Evolutionary conservation across 2,888 invertebrate genomes (phyloP).

Genomic region (Heliconius ethilla): DNA sequence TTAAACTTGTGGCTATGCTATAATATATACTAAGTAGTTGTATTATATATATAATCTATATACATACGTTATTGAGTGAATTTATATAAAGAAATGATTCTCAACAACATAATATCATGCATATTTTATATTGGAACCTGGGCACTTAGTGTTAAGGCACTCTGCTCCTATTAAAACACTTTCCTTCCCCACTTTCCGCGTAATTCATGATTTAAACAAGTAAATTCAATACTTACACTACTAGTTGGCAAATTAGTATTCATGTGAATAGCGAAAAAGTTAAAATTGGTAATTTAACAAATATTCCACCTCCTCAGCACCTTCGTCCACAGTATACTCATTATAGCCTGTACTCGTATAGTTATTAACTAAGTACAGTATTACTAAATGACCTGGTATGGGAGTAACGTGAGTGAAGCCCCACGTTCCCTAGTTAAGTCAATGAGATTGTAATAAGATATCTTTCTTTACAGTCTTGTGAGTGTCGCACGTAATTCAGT

Average conservation of each 20-base stretch:
- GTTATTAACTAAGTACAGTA: slow-evolving; percentile 25
- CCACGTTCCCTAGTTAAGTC: slow-evolving; percentile 22
- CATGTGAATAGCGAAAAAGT: background rate
- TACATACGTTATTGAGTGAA: background rate
- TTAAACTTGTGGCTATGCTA: background rate
- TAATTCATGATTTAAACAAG: background rate
- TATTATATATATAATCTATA: background rate
- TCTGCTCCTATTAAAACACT: too few relatives aligned
- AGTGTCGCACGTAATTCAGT: slow-evolving; percentile 23
- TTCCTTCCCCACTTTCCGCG: too few relatives aligned
- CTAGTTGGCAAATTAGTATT: background rate
- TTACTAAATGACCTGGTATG: slow-evolving; percentile 30
- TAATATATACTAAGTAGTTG: too few relatives aligned
- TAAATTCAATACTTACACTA: slow-evolving; percentile 3
- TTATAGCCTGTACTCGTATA: slow-evolving; percentile 10
- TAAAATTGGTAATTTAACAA: background rate
- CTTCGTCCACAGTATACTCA: background rate
- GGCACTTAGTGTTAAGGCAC: too few relatives aligned
- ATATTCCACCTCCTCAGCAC: background rate
- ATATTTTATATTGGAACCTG: too few relatives aligned
- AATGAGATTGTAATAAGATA: slow-evolving; percentile 32
- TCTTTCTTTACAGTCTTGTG: slow-evolving; percentile 19
- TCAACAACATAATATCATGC: too few relatives aligned
- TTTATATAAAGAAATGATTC: background rate
- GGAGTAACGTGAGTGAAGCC: slow-evolving; percentile 33